phyloP scores from a whole-genome alignment of 2,113 vertebrate species.

The Ploceus nigricollis region DNA sequence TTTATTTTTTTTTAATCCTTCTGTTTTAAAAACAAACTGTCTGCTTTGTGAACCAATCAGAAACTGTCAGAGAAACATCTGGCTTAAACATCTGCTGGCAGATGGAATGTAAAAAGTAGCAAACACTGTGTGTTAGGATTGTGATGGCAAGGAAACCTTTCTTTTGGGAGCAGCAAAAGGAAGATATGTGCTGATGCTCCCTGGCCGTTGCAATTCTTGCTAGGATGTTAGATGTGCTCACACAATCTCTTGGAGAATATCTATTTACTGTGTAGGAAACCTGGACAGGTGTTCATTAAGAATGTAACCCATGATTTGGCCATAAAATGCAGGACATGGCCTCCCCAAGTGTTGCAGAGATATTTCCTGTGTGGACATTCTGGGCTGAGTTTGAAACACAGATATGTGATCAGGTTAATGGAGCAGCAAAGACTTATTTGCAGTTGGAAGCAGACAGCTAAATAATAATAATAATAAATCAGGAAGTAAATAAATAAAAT shows the following conservation, averaged over 20 bases:
- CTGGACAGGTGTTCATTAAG: neutral
- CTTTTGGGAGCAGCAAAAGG: neutral
- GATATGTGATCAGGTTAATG: conserved; percentile 9
- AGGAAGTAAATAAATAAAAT: conserved; percentile 27
- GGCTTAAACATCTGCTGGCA: conserved; percentile 44
- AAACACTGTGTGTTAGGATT: neutral
- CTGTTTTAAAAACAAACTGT: neutral
- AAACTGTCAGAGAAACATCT: conserved; percentile 46
- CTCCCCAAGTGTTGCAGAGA: neutral
- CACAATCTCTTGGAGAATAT: neutral
- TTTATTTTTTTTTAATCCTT: neutral
- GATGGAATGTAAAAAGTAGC: neutral
- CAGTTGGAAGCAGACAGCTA: conserved; percentile 26
- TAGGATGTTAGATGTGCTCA: neutral
- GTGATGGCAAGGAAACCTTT: neutral
- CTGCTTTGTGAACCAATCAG: neutral
- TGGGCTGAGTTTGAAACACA: neutral
- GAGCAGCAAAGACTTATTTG: neutral
- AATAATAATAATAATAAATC: conserved; percentile 51
- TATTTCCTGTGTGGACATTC: neutral
- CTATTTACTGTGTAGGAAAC: neutral
- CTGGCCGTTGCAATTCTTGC: neutral
- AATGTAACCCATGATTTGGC: neutral
- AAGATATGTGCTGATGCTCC: neutral
- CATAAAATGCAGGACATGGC: neutral